Evolutionary conservation across 2,113 vertebrate genomes (phyloP).

Genomic region (Myotis yumanensis): DNA sequence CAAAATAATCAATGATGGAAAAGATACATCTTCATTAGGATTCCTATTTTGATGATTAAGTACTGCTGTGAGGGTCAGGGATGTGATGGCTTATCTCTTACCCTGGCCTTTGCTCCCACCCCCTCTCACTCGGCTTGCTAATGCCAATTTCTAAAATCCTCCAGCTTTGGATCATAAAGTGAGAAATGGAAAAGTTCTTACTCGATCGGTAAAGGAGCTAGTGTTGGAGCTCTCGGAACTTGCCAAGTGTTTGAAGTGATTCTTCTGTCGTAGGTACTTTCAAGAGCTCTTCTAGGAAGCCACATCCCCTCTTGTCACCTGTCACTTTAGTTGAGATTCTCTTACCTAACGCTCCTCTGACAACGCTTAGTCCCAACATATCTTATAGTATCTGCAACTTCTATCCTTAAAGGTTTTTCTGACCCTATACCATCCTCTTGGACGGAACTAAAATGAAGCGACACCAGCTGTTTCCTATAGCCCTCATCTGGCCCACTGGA

Average conservation of each 20-base stretch:
- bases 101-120: background rate
- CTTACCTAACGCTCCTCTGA: background rate
- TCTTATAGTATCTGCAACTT: background rate
- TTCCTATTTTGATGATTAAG: background rate
- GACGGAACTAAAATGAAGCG: background rate
- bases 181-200: background rate
- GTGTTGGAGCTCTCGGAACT: background rate
- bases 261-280: background rate
- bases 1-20: background rate
- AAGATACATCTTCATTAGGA: background rate
- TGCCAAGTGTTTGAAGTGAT: background rate
- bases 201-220: background rate
- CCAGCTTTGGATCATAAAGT: background rate
- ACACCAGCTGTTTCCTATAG: background rate
- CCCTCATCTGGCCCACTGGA: background rate
- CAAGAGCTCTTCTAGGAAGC: background rate
- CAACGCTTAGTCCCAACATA: background rate
- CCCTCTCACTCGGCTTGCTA: background rate
- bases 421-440: background rate
- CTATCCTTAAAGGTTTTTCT: background rate
- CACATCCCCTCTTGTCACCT: background rate
- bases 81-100: background rate
- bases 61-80: background rate
- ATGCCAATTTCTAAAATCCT: background rate
- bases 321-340: background rate